phyloP scores from a whole-genome alignment of 2,113 vertebrate species.

The Isichthys henryi region DNA sequence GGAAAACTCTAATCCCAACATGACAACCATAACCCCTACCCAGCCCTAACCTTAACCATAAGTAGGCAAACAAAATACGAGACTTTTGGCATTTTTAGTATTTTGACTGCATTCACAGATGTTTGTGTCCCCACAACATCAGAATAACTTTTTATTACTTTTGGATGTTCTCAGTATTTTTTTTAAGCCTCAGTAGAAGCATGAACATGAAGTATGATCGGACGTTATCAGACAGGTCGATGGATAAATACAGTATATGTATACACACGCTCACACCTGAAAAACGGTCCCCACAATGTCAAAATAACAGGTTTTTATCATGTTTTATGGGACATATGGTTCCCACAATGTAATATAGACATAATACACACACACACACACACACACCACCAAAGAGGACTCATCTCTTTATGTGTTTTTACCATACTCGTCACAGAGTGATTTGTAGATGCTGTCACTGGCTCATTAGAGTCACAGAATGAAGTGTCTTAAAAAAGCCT shows the following conservation, averaged over 20 bases:
- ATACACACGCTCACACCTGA: not conserved
- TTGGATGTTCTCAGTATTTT: too few relatives aligned
- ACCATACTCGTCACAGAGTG: not conserved
- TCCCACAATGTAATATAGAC: too few relatives aligned
- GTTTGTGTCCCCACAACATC: not conserved
- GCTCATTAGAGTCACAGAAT: not conserved
- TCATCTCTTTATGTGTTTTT: not conserved
- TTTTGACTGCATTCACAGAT: not conserved
- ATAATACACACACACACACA: not conserved
- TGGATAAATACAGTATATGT: too few relatives aligned
- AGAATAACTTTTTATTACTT: not conserved
- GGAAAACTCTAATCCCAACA: not conserved
- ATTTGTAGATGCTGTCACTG: not conserved
- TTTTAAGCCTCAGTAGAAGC: too few relatives aligned
- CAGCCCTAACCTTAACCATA: too few relatives aligned
- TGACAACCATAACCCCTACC: too few relatives aligned
- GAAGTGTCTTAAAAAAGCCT: not conserved
- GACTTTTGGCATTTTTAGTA: not conserved
- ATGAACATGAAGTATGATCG: too few relatives aligned
- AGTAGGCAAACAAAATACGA: not conserved
- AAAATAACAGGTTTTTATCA: too few relatives aligned
- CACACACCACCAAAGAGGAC: not conserved
- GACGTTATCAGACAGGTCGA: too few relatives aligned
- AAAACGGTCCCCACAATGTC: too few relatives aligned
- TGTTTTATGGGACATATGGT: too few relatives aligned